Percentiles rank a stretch among this genome's conserved stretches.
Conservation (phyloP, 2,797 vertebrate species). For the Sorex maritimensis region DNA sequence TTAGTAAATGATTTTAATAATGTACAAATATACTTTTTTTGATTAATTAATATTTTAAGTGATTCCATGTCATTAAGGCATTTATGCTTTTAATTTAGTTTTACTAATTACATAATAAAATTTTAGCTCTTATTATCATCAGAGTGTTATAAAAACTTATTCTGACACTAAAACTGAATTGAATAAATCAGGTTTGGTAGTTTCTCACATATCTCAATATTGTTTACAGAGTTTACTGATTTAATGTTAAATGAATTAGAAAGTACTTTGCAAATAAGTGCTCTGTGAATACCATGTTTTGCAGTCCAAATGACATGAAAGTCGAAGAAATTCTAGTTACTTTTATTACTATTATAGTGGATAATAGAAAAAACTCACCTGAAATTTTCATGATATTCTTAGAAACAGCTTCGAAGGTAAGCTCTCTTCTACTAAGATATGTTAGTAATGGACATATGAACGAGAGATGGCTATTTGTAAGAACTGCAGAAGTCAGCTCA, state of each 20-base stretch:
- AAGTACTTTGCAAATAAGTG: background rate
- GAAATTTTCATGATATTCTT: background rate
- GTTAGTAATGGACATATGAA: background rate
- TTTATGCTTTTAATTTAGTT: background rate
- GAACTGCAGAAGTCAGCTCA: background rate
- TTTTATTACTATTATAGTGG: conserved; percentile 9
- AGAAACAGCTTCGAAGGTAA: background rate
- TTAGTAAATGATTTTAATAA: conserved; percentile 38
- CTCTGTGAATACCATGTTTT: background rate
- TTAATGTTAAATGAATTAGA: conserved; percentile 27
- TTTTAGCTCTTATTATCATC: conserved; percentile 14
- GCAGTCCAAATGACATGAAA: background rate
- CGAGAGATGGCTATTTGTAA: background rate
- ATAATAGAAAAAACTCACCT: background rate
- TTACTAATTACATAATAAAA: background rate
- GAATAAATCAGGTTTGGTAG: conserved; percentile 1
- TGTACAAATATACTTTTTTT: conserved; percentile 49
- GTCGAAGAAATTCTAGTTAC: background rate
- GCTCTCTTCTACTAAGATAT: background rate
- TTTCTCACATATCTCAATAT: background rate
- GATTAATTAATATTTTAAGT: background rate
- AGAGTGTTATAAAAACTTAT: conserved; percentile 5
- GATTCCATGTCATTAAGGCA: conserved; percentile 16
- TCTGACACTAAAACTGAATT: background rate
- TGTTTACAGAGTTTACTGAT: conserved; percentile 8